These are phyloP conservation scores for Ceratoteleas bidentatus DNA, from an alignment of 1,140 invertebrate species.

Conservation along the genomic window DNA sequence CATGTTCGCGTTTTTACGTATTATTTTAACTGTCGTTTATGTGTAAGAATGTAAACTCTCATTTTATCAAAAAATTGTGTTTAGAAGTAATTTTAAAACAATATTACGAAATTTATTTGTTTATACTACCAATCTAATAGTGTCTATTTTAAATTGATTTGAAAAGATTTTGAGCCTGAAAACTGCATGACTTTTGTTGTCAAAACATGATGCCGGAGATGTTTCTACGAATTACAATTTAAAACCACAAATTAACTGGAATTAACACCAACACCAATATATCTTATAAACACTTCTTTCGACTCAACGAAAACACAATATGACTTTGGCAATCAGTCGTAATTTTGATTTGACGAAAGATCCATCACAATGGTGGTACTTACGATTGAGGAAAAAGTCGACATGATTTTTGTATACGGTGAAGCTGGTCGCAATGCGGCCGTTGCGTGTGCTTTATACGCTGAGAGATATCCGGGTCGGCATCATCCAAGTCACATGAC, in stretches of 20 bases:
- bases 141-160: no score
- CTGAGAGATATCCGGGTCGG: not conserved
- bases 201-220: not conserved
- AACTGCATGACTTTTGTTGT: no score
- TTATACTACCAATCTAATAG: no score
- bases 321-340: not conserved
- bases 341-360: not conserved
- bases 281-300: not conserved
- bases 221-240: not conserved
- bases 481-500: constrained; percentile 8
- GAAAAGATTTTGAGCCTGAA: no score
- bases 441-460: not conserved
- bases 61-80: no score
- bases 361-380: not conserved
- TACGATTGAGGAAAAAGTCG: not conserved
- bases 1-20: no score
- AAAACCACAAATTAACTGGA: not conserved
- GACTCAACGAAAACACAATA: not conserved
- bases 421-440: not conserved
- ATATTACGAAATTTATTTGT: no score
- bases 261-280: not conserved
- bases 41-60: no score
- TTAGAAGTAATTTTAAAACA: no score
- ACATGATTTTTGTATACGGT: not conserved
- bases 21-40: no score